Conservation (phyloP, 2,113 vertebrate genomes). For the Daubentonia madagascariensis region DNA sequence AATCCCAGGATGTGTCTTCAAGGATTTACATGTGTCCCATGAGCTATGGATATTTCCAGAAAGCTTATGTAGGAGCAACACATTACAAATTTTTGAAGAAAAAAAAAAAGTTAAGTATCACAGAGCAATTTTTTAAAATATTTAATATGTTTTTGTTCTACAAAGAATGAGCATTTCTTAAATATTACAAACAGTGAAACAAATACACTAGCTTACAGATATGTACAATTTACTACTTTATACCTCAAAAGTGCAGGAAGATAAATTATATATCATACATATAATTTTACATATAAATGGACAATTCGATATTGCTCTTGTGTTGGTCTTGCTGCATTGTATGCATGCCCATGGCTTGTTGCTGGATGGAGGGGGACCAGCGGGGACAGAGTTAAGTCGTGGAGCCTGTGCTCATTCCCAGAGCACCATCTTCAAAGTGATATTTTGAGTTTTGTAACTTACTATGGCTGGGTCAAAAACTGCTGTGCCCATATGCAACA, state of each 20-base stretch:
- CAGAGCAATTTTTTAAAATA: constrained; percentile 77
- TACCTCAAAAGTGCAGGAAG: constrained; percentile 79
- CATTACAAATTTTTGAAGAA: constrained; percentile 33
- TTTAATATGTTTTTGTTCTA: constrained; percentile 63
- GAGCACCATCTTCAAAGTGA: constrained; percentile 20
- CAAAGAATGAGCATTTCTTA: constrained; percentile 73
- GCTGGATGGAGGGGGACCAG: constrained; percentile 46
- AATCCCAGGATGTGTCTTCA: constrained; percentile 46
- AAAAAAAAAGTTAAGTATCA: constrained; percentile 73
- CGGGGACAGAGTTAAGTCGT: constrained; percentile 45
- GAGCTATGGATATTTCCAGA: constrained; percentile 61
- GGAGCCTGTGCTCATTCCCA: constrained; percentile 36
- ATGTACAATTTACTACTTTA: constrained; percentile 77
- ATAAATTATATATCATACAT: constrained; percentile 73
- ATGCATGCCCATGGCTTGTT: constrained; percentile 82
- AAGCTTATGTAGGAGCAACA: constrained; percentile 38
- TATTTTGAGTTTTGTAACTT: constrained; percentile 6
- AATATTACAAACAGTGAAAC: constrained; percentile 78
- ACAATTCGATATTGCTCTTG: constrained; percentile 83
- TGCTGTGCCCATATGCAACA: neutral
- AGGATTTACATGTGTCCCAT: neutral
- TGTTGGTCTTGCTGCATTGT: constrained; percentile 79
- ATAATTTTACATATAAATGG: constrained; percentile 65
- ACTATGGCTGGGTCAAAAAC: neutral
- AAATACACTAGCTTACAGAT: constrained; percentile 69